Evolutionary conservation across 1,140 invertebrate species (phyloP).

Genomic region (Drosophila saltans): DNA sequence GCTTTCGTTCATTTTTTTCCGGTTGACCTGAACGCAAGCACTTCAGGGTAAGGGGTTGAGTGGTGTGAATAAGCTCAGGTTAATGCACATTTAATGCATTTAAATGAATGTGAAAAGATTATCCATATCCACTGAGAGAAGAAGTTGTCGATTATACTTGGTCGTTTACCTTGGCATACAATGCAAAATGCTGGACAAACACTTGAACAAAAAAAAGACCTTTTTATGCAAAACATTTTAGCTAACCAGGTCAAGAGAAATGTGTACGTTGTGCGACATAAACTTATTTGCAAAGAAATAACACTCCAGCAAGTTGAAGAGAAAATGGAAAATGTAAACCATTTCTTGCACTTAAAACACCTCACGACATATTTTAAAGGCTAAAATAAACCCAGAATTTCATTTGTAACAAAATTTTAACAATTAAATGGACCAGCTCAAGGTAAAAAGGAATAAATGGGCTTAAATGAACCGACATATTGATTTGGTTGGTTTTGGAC

Average conservation of each 20-base stretch:
- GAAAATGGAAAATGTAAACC: slow-evolving; percentile 59
- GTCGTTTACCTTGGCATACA: slow-evolving; percentile 38
- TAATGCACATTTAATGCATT: slow-evolving; percentile 45
- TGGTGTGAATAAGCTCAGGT: slow-evolving; percentile 42
- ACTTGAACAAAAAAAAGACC: slow-evolving; percentile 1
- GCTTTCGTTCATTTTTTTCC: slow-evolving; percentile 29
- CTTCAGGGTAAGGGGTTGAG: background rate
- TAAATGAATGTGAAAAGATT: slow-evolving; percentile 31
- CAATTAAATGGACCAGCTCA: too few relatives aligned
- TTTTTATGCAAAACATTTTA: slow-evolving; percentile 42
- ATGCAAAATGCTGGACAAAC: slow-evolving; percentile 42
- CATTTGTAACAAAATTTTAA: too few relatives aligned
- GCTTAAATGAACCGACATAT: slow-evolving; percentile 17
- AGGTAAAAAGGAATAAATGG: too few relatives aligned
- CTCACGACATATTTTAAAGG: slow-evolving; percentile 29
- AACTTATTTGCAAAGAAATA: slow-evolving; percentile 50
- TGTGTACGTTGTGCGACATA: slow-evolving; percentile 37
- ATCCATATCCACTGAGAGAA: slow-evolving; percentile 20
- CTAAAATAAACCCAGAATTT: background rate
- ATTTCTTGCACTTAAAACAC: slow-evolving; percentile 29
- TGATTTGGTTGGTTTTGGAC: slow-evolving; percentile 21
- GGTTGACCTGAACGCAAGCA: slow-evolving; percentile 9
- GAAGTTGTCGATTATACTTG: background rate
- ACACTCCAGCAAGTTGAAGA: slow-evolving; percentile 34
- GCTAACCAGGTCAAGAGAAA: slow-evolving; percentile 61